Conservation (phyloP, 2,888 invertebrate species). For the Morpho achilles region DNA sequence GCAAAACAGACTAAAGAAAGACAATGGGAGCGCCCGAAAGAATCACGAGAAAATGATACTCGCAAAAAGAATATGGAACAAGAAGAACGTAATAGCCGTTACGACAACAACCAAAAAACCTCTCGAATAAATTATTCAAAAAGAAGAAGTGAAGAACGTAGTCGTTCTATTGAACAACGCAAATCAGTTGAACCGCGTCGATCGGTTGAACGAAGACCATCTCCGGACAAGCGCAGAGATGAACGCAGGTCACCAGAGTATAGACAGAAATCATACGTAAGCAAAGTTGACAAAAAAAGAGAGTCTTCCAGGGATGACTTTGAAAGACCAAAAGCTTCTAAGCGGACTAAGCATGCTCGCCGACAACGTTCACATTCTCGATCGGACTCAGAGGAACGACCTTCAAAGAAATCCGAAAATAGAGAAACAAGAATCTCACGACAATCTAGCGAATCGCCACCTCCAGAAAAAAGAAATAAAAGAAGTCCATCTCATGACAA, state of each 20-base stretch:
- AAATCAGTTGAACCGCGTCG: slow-evolving; percentile 7
- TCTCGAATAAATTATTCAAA: slow-evolving; percentile 37
- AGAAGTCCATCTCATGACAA: slow-evolving; percentile 49
- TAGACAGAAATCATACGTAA: slow-evolving; percentile 52
- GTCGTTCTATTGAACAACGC: slow-evolving; percentile 20
- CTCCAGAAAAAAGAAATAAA: slow-evolving; percentile 55
- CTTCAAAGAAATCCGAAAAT: slow-evolving; percentile 39
- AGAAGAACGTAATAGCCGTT: slow-evolving; percentile 60
- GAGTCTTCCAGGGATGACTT: slow-evolving; percentile 44
- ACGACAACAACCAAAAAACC: slow-evolving; percentile 45
- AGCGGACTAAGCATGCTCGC: slow-evolving; percentile 47
- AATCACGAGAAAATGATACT: slow-evolving; percentile 50
- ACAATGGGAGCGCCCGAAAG: slow-evolving; percentile 50
- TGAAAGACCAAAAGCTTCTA: slow-evolving; percentile 38
- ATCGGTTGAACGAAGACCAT: slow-evolving; percentile 37
- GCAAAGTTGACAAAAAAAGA: slow-evolving; percentile 52
- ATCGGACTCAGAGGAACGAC: slow-evolving; percentile 45
- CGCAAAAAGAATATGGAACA: slow-evolving; percentile 59
- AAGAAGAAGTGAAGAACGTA: slow-evolving; percentile 51
- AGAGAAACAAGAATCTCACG: slow-evolving; percentile 44
- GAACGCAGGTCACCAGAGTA: slow-evolving; percentile 26
- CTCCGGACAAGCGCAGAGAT: slow-evolving; percentile 41
- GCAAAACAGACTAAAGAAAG: slow-evolving; percentile 55
- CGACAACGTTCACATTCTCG: slow-evolving; percentile 42
- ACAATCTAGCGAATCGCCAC: slow-evolving; percentile 50